phyloP scores from a whole-genome alignment of 2,797 vertebrate genomes.

The Choloepus didactylus region DNA sequence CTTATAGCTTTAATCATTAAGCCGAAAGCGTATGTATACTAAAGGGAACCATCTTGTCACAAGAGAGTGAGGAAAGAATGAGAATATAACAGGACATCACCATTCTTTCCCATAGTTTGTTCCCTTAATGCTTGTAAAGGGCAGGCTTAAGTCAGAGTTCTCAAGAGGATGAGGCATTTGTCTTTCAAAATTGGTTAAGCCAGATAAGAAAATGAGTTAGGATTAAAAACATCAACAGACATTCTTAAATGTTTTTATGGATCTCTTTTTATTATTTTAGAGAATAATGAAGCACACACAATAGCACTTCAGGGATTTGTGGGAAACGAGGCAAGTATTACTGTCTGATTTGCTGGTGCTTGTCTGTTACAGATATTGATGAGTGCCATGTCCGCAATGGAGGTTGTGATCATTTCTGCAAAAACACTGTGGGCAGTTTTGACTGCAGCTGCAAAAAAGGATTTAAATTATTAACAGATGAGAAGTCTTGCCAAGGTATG shows the following conservation, averaged over 20 bases:
- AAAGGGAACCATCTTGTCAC: conserved; percentile 34
- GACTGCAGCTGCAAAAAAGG: conserved; percentile 98
- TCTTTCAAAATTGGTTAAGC: conserved; percentile 59
- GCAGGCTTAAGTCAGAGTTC: not conserved
- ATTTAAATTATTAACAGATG: conserved; percentile 98
- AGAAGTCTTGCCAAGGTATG: conserved; percentile 98
- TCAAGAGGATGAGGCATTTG: conserved; percentile 33
- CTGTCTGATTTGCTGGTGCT: conserved; percentile 72
- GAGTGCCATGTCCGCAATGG: conserved; percentile 96
- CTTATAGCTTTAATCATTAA: conserved; percentile 76
- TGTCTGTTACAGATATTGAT: conserved; percentile 93
- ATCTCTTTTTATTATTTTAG: conserved; percentile 64
- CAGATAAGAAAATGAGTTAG: not conserved
- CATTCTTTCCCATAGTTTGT: not conserved
- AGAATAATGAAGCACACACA: conserved; percentile 32
- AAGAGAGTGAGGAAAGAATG: not conserved
- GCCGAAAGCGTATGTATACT: not conserved
- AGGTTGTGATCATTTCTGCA: conserved; percentile 98
- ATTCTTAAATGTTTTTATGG: conserved; percentile 50
- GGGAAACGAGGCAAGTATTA: not conserved
- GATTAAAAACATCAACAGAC: conserved; percentile 18
- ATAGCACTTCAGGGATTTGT: conserved; percentile 58
- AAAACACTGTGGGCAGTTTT: conserved; percentile 98
- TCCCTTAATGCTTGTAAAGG: not conserved
- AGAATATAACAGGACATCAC: not conserved